Conservation (phyloP, 2,888 invertebrate species). For the Idaea biselata region DNA sequence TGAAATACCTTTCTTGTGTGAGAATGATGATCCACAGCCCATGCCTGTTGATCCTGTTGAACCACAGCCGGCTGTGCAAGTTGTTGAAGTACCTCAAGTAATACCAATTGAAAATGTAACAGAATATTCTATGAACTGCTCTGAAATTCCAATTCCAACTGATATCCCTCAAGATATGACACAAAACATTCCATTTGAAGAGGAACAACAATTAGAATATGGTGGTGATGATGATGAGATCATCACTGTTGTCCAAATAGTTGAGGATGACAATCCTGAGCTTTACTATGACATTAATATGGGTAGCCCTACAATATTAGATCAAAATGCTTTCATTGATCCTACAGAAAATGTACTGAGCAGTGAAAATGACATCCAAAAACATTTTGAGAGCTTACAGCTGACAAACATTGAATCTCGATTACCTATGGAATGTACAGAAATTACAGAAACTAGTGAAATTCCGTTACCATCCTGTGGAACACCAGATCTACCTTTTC, state of each 20-base stretch:
- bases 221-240: conserved; percentile 71
- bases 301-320: conserved; percentile 53
- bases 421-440: conserved; percentile 53
- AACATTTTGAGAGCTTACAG: conserved; percentile 66
- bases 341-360: conserved; percentile 30
- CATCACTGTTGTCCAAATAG: conserved; percentile 74
- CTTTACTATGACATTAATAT: conserved; percentile 67
- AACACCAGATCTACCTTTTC: conserved; percentile 51
- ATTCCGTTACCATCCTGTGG: conserved; percentile 37
- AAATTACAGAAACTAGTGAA: conserved; percentile 42
- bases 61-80: conserved; percentile 11
- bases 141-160: conserved; percentile 17
- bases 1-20: conserved; percentile 29
- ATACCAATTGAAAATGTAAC: conserved; percentile 18
- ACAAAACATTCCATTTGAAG: conserved; percentile 49
- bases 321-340: conserved; percentile 29
- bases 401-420: conserved; percentile 40
- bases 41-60: conserved; percentile 12
- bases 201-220: conserved; percentile 53
- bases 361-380: conserved; percentile 55
- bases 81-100: conserved; percentile 19
- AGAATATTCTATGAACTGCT: conserved; percentile 16
- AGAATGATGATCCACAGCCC: conserved; percentile 25
- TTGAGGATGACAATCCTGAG: conserved; percentile 72
- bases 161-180: conserved; percentile 27